Base-by-base conservation (phyloP, 2,113 vertebrate species). In the Rhinopithecus roxellana region DNA sequence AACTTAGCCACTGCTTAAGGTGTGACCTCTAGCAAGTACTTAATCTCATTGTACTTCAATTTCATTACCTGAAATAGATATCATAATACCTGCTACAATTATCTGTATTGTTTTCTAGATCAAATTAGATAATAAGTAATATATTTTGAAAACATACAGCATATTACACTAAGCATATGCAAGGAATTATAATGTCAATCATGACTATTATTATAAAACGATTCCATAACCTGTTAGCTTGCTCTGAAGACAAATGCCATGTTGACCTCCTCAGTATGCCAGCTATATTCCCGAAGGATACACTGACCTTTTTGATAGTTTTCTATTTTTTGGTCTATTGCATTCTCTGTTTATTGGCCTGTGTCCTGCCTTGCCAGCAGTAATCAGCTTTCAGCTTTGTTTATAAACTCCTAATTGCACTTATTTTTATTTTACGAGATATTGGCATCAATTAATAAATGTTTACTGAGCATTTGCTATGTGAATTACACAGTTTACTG, bases 281-380 rank as follows among this genome's bases (percentile, higher is more conserved):
- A 72, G 87, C 32, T 72, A 1, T 57, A 59, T 87, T 93, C 89
- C 93, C 87, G 78, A 87, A 90, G 90, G 97, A 92, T 16, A n/a
- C 45, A 17, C 18, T 84, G 92, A 84, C 95, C 80, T 97, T 98
- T 97, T 10, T 1, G 43, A 77, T 88, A 25, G 50, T 79, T 96
- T 84, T 67, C 83, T 90, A 30, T 97, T 90, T 95, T 45, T 84
- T 92, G 90, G 84, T 97, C 45, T 43, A 35, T 6, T 88, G 77
- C 30, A 69, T 77, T 72, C 69, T 40, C 38, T 78, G 43, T 69
- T 67, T 82, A 86, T 13, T 75, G 89, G 59, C 23, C 80, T 79
- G n/a, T 95, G 64, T 57, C 57, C 35, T 90, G 50, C 50, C 67
- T 84, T 83, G n/a, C 77, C 92, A 82, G 8, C 17, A 16, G 38